phyloP scores from a whole-genome alignment of 2,113 vertebrate genomes.

The Alaudala cheleensis region DNA sequence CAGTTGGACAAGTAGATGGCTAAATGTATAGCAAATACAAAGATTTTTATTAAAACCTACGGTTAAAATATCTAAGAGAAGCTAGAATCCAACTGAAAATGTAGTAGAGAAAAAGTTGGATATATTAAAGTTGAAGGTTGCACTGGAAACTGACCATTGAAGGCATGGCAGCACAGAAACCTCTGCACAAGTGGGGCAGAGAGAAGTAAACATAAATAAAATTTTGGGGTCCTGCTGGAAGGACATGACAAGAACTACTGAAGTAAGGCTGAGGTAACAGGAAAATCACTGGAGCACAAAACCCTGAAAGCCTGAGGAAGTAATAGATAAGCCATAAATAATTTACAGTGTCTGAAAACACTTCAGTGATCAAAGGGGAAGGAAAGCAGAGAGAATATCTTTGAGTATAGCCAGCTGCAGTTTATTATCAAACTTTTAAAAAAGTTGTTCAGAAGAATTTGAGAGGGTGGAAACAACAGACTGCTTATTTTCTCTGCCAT shows the following conservation, averaged over 20 bases:
- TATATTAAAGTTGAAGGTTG: not conserved
- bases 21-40: not conserved
- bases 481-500: not conserved
- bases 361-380: not conserved
- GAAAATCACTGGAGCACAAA: not conserved
- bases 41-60: not conserved
- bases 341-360: not conserved
- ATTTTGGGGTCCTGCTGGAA: not conserved
- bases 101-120: not conserved
- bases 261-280: not conserved
- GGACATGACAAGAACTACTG: not conserved
- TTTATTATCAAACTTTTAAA: not conserved
- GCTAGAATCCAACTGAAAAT: not conserved
- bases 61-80: not conserved
- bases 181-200: not conserved
- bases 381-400: not conserved
- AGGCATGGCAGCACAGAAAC: not conserved
- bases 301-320: not conserved
- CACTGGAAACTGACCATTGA: not conserved
- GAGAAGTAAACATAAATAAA: not conserved
- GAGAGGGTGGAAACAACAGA: not conserved
- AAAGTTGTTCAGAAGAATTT: not conserved
- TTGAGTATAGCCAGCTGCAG: not conserved
- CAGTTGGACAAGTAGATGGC: not conserved
- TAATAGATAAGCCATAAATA: not conserved